These are phyloP conservation scores for Pollenia amentaria DNA, from an alignment of 2,888 invertebrate species.

Conservation along the genomic window DNA sequence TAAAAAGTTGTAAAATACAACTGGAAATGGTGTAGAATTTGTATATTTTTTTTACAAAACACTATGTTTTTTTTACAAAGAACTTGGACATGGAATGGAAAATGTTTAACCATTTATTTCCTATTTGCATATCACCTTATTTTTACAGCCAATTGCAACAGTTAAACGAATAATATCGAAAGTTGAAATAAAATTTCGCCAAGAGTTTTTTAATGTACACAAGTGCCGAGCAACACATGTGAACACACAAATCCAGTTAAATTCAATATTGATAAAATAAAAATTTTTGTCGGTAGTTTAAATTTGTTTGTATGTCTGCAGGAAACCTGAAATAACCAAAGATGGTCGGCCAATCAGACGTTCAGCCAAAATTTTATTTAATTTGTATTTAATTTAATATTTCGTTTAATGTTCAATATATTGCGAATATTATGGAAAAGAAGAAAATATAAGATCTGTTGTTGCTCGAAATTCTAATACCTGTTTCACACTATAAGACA, in stretches of 20 bases:
- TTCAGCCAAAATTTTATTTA: background rate
- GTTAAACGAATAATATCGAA: slow-evolving; percentile 50
- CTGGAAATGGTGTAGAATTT: background rate
- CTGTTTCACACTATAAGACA: no score
- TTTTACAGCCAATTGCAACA: slow-evolving; percentile 58
- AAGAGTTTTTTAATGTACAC: slow-evolving; percentile 3
- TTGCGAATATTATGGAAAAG: no score
- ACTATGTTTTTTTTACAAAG: slow-evolving; percentile 8
- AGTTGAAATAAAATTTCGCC: slow-evolving; percentile 46
- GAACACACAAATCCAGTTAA: background rate
- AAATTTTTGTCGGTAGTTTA: background rate
- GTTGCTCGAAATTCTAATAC: no score
- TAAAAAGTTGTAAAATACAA: no score
- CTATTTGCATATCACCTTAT: slow-evolving; percentile 60
- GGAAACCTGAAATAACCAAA: no score
- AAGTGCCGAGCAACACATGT: background rate
- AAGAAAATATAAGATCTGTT: no score
- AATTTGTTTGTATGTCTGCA: no score
- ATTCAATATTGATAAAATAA: no score
- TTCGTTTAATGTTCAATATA: no score
- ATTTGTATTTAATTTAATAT: no score
- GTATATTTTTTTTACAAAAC: slow-evolving; percentile 7
- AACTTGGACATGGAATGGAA: slow-evolving; percentile 21
- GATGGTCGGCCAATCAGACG: background rate
- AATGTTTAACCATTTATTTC: slow-evolving; percentile 23